phyloP scores from a whole-genome alignment of 1,140 invertebrate species.

The Calephelis nemesis region DNA sequence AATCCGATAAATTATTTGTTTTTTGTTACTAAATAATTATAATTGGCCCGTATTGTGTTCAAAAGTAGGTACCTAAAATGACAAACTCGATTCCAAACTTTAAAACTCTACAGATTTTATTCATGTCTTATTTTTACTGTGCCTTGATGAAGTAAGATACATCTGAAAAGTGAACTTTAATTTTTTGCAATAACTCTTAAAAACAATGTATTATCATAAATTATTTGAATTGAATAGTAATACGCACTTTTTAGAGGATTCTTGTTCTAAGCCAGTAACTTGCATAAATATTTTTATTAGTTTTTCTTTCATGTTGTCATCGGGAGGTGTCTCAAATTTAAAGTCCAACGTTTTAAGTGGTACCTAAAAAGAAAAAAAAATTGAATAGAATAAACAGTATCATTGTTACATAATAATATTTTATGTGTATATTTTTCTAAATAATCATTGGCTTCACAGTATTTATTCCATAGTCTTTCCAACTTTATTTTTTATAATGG shows the following conservation, averaged over 20 bases:
- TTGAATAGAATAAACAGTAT: background rate
- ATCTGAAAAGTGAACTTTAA: too few relatives aligned
- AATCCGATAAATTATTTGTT: too few relatives aligned
- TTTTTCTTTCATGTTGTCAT: constrained; percentile 49
- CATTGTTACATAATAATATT: background rate
- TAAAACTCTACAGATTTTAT: too few relatives aligned
- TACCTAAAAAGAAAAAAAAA: constrained; percentile 47
- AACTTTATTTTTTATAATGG: constrained; percentile 28
- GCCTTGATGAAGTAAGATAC: too few relatives aligned
- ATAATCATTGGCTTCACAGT: background rate
- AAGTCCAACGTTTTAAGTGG: constrained; percentile 41
- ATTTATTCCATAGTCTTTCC: constrained; percentile 18
- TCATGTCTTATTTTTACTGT: too few relatives aligned
- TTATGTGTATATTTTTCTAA: background rate
- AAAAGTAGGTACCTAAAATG: too few relatives aligned
- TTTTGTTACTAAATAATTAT: too few relatives aligned
- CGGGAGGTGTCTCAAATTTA: constrained; percentile 48
- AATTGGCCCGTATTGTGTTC: too few relatives aligned
- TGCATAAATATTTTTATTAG: constrained; percentile 56
- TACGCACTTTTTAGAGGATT: constrained; percentile 44
- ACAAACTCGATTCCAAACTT: too few relatives aligned
- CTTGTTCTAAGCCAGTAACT: constrained; percentile 48
- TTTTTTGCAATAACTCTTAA: too few relatives aligned
- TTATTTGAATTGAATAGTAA: background rate
- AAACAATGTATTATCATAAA: too few relatives aligned